Percentiles rank a stretch among this genome's conserved stretches.
phyloP scores from a whole-genome alignment of 2,888 invertebrate genomes.

The Oxytorus armatus region DNA sequence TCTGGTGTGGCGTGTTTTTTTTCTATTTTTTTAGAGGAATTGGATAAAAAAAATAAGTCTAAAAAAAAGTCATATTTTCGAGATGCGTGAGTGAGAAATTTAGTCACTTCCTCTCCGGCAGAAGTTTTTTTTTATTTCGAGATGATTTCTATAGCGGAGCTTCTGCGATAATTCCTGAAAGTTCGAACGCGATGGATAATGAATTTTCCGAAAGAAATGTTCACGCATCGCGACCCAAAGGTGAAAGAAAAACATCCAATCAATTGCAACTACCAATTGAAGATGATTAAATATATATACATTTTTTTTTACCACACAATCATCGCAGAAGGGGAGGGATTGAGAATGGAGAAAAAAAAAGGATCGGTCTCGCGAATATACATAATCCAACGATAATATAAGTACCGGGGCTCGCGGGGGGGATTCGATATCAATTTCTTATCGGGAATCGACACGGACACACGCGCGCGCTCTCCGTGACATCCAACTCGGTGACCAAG shows the following conservation, averaged over 20 bases:
- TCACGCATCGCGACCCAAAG: too few species aligned
- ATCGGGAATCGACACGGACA: constrained; percentile 9
- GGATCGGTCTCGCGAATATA: neutral
- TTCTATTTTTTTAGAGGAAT: too few species aligned
- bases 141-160: constrained; percentile 1
- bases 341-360: neutral
- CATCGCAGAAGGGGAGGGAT: neutral
- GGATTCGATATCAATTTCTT: constrained; percentile 47
- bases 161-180: neutral
- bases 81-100: constrained; percentile 37
- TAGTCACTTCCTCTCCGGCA: constrained; percentile 21
- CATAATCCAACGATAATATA: constrained; percentile 18
- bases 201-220: too few species aligned
- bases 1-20: too few species aligned
- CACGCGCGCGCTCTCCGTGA: constrained; percentile 21
- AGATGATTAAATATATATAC: too few species aligned
- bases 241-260: too few species aligned
- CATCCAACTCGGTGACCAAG: constrained; percentile 44
- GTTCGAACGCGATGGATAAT: too few species aligned
- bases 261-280: too few species aligned
- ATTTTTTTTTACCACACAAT: neutral
- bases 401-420: neutral
- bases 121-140: constrained; percentile 4
- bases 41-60: constrained; percentile 14
- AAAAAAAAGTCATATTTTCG: constrained; percentile 14